Base-by-base conservation (phyloP, 2,113 vertebrate species). In the Sitta europaea region DNA sequence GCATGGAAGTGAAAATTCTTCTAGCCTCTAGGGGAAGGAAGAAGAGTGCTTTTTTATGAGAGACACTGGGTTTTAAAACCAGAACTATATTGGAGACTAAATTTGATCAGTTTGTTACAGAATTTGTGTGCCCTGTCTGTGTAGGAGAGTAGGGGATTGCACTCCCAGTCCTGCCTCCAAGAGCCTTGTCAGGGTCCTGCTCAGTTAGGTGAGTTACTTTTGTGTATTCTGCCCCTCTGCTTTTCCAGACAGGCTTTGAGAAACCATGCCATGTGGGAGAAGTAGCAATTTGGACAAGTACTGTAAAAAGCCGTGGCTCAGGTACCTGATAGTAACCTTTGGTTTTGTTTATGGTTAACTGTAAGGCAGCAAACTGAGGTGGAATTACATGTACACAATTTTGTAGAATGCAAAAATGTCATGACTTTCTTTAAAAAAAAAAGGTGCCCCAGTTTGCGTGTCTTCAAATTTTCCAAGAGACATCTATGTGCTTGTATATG, bases 171-270 rank as follows among this genome's bases (percentile, higher is more conserved):
- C n/a, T 73, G 28, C 14, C 17, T 75, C 36, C 31, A 29, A 28
- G 42, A 65, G n/a, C 24, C 27, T 36, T 2, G 0, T 35, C 0
- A 0, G 45, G 28, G 17, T 88, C 9, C 38, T 47, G 38, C 23
- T 67, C 29, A 42, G 51, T 47, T 8, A 2, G 14, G 8, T 5
- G 3, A 54, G 54, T 70, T 59, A 23, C 33, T 57, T 88, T 10
- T 25, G 12, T 59, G 33, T 2, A 1, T 35, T 54, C 28, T 77
- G 42, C 58, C 40, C 29, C 59, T 71, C 75, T 45, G 59, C 54
- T 88, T 67, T 72, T 66, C 24, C 47, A 80, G 29, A 18, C 0
- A 0, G n/a, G 27, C 58, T 82, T 78, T 45, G 38, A 74, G 79
- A 67, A 80, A n/a, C 43, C 70, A 2, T 33, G 16, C 18, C 7